Base-by-base conservation (phyloP, 2,113 vertebrate species). In the Gobius niger region DNA sequence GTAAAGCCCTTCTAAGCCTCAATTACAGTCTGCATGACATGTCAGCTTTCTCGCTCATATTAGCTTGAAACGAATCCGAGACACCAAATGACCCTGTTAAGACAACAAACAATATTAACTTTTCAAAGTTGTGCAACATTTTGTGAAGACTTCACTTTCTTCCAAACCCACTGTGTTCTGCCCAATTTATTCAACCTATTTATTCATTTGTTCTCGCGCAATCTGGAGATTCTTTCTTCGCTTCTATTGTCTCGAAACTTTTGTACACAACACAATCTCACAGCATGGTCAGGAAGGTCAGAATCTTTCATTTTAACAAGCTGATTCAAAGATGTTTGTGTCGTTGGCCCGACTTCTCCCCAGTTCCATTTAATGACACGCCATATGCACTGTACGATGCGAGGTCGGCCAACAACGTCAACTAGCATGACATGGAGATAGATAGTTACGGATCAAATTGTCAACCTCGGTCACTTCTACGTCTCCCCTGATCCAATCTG, bases 281-380 rank as follows among this genome's bases (percentile, higher is more conserved):
- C 56, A 9, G 15, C 40, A 60, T 16, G 57, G 57, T 42, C 57
- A 60, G 57, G 16, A 40, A 60, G 57, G 57, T 60, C 57, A 60
- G 57, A 44, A 42, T 42, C 40, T 44, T 44, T 60, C 57, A 60
- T 60, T 42, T 60, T 60, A 60, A 60, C 57, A 60, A 60, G 57
- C 57, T 7, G 40, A 60, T n/a, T 60, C 57, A 44, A 59, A 59
- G 14, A n/a, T 24, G 12, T 19, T 57, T 57, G 54, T 57, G 42
- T 60, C 40, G 42, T 60, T 60, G 42, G 57, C 40, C 40, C 9
- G 57, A n/a, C 57, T 7, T 41, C 57, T 60, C n/a, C 11, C 40
- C 40, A 44, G 40, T 44, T 41, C 57, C 40, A 42, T n/a, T 42
- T 42, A 60, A 60, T 60, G 57, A 60, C 57, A 60, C 40, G 15